phyloP scores from a whole-genome alignment of 2,888 invertebrate genomes.

The Acanthacorydalis orientalis region DNA sequence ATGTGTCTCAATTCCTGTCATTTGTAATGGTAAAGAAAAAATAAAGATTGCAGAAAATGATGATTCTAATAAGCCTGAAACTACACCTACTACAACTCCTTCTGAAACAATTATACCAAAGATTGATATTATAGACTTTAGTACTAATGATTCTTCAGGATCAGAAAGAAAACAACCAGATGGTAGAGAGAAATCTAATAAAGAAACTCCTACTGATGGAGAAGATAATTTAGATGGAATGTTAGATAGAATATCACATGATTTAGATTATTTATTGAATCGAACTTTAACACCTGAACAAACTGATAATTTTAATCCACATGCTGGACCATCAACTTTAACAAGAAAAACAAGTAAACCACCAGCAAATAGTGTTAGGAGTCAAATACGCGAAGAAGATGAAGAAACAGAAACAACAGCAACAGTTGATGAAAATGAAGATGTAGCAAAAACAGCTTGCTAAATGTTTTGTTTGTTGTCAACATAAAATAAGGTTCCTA shows the following conservation, averaged over 20 bases:
- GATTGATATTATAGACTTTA: constrained; percentile 5
- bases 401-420: constrained; percentile 12
- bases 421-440: background rate
- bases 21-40: constrained; percentile 2
- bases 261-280: constrained; percentile 66
- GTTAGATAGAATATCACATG: constrained; percentile 64
- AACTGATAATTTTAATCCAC: background rate
- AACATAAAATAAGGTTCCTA: too few species aligned
- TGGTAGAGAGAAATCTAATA: constrained; percentile 20
- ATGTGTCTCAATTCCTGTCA: constrained; percentile 8
- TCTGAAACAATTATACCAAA: constrained; percentile 4
- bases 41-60: constrained; percentile 1
- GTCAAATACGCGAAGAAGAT: constrained; percentile 19
- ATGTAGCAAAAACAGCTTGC: background rate
- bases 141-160: constrained; percentile 7
- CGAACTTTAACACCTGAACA: constrained; percentile 23
- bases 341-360: constrained; percentile 17
- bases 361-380: constrained; percentile 16
- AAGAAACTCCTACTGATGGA: constrained; percentile 22
- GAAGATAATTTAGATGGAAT: constrained; percentile 39
- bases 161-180: constrained; percentile 21
- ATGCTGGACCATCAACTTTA: constrained; percentile 3
- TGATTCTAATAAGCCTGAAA: constrained; percentile 5
- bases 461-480: background rate
- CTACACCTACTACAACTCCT: background rate